Percentiles rank a stretch among this genome's conserved stretches.
Conservation (phyloP, 2,888 invertebrate genomes). For the Phaedon cochleariae region DNA sequence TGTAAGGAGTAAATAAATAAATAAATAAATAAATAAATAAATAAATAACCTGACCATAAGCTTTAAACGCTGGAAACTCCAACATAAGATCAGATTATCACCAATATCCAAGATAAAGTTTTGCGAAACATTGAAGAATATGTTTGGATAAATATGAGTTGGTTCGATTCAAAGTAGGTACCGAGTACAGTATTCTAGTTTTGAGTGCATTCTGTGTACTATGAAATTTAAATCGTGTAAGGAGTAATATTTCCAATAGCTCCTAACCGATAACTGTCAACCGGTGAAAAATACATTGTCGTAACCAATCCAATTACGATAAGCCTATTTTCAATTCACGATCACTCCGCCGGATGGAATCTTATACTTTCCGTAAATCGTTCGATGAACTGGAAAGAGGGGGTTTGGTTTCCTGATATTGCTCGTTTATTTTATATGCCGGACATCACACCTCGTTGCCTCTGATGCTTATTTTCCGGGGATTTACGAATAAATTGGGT, state of each 20-base stretch:
- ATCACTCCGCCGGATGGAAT: slow-evolving; percentile 26
- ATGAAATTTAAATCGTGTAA: not conserved
- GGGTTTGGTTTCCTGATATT: slow-evolving; percentile 33
- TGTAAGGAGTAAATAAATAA: no score
- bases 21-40: no score
- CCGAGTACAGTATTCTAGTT: no score
- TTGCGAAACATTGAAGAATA: no score
- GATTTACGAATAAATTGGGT: slow-evolving; percentile 41
- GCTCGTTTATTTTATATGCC: slow-evolving; percentile 29
- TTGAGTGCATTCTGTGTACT: no score
- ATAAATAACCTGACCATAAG: no score
- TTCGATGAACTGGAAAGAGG: slow-evolving; percentile 35
- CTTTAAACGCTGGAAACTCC: no score
- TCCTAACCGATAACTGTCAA: not conserved
- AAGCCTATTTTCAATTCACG: slow-evolving; percentile 21
- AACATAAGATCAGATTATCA: no score
- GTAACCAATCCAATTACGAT: slow-evolving; percentile 18
- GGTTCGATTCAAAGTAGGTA: no score
- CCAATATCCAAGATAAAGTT: no score
- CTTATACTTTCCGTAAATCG: slow-evolving; percentile 31
- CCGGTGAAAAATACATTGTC: not conserved
- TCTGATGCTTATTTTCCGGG: slow-evolving; percentile 45
- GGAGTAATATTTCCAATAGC: not conserved
- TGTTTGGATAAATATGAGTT: no score
- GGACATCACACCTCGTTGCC: slow-evolving; percentile 49